These are phyloP conservation scores for Polia nebulosa DNA, from an alignment of 2,888 invertebrate species.

Conservation along the genomic window DNA sequence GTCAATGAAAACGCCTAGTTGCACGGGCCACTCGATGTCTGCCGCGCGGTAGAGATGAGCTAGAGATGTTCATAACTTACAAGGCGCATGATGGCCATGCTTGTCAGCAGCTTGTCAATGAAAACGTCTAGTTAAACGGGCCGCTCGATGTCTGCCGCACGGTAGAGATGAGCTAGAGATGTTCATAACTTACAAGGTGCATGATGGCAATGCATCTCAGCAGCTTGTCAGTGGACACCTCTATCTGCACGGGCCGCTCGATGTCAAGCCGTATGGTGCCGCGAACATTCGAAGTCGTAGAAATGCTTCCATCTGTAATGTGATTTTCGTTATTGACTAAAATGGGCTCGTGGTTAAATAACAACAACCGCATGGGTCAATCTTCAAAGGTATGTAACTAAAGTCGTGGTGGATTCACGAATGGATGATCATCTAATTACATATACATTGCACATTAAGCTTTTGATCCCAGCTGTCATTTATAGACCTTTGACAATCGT, in stretches of 20 bases:
- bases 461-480: no score
- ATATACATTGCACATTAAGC: no score
- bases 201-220: background rate
- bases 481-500: no score
- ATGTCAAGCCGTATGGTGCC: background rate
- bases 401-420: no score
- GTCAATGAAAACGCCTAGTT: background rate
- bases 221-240: constrained; percentile 1
- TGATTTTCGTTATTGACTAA: no score
- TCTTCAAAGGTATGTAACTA: no score
- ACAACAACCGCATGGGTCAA: no score
- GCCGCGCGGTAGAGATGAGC: no score
- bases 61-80: background rate
- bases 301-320: background rate
- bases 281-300: background rate
- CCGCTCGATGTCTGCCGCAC: no score
- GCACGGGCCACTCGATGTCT: no score
- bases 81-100: background rate
- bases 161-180: background rate
- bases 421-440: no score
- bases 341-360: no score
- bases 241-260: background rate
- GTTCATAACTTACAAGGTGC: background rate
- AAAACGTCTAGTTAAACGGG: background rate
- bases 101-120: background rate